Conservation (phyloP, 92 coral and sea anemone genomes). For the Porites rus region DNA sequence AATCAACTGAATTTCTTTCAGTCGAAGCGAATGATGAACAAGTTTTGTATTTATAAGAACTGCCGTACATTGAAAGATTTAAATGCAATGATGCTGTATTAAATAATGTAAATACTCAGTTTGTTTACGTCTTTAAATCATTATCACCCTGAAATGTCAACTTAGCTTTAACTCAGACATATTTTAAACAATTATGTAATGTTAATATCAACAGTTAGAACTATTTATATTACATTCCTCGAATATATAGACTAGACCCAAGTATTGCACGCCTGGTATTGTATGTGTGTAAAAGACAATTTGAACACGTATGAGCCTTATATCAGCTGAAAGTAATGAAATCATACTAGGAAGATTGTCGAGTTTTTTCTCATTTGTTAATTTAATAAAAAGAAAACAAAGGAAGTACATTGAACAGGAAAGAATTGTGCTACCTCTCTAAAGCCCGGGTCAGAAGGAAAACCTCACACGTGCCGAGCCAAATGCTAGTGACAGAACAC, state of each 20-base stretch:
- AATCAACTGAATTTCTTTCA: conserved; percentile 31
- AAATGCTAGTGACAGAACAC: no score
- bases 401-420: neutral
- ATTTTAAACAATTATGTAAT: neutral
- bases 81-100: neutral
- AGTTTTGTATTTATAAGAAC: conserved; percentile 23
- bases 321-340: neutral
- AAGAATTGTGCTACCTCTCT: neutral
- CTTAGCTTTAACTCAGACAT: neutral
- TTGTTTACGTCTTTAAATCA: neutral
- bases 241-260: neutral
- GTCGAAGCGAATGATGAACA: conserved; percentile 13
- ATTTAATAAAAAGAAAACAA: neutral
- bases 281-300: neutral
- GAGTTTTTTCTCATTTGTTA: no score
- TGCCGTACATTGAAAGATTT: neutral
- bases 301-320: neutral
- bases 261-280: neutral
- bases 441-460: neutral
- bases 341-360: neutral
- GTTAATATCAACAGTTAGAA: neutral
- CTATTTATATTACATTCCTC: neutral
- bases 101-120: conserved; percentile 7
- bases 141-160: neutral
- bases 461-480: neutral